These are phyloP conservation scores for Myoxocephalus aenaeus DNA, from an alignment of 2,797 vertebrate genomes.

Conservation along the genomic window DNA sequence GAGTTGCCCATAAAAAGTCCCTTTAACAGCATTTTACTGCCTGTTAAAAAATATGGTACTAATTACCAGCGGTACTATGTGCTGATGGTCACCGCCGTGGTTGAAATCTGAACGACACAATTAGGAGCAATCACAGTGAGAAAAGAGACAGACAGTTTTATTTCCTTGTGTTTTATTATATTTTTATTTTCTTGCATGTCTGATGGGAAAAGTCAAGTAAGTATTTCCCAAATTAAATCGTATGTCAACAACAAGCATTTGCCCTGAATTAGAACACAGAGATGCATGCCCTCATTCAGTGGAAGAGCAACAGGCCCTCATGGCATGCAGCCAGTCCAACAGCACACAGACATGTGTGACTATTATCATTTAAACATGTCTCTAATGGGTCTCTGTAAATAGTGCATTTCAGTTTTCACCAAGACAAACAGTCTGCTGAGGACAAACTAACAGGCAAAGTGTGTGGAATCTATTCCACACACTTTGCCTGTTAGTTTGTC, in stretches of 20 bases:
- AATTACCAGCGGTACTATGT: conserved; percentile 59
- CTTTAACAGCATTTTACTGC: conserved; percentile 69
- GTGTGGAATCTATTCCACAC: too few species aligned
- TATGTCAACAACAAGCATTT: conserved; percentile 57
- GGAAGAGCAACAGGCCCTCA: conserved; percentile 11
- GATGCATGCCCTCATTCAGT: conserved; percentile 38
- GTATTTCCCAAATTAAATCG: conserved; percentile 59
- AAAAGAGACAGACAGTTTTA: conserved; percentile 48
- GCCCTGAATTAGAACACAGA: conserved; percentile 48
- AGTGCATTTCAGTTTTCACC: conserved; percentile 32
- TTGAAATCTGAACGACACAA: conserved; percentile 46
- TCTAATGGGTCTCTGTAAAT: conserved; percentile 31
- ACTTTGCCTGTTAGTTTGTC: too few species aligned
- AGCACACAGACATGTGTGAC: conserved; percentile 9
- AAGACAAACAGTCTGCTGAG: conserved; percentile 12
- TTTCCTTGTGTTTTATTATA: conserved; percentile 59
- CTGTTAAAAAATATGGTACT: conserved; percentile 73
- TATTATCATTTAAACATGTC: conserved; percentile 3
- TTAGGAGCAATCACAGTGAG: conserved; percentile 50
- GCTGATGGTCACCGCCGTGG: conserved; percentile 63
- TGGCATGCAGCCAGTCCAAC: conserved; percentile 39
- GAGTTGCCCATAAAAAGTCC: conserved; percentile 58
- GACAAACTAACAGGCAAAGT: conserved; percentile 31
- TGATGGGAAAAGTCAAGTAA: conserved; percentile 57
- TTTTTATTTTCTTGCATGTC: conserved; percentile 61